Evolutionary conservation across 2,888 invertebrate species (phyloP).

Genomic region (Idaea straminata): DNA sequence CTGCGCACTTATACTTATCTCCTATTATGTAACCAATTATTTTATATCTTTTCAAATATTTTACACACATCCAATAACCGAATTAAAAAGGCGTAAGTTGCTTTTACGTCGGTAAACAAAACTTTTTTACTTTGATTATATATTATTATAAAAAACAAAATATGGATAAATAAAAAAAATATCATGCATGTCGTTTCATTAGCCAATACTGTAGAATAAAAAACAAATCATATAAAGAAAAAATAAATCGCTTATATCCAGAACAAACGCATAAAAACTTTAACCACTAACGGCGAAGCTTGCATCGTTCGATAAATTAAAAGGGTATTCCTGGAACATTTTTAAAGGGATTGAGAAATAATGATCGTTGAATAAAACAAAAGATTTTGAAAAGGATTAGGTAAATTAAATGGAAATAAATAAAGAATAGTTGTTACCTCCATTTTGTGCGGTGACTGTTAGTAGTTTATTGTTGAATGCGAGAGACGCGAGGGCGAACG

Average conservation of each 20-base stretch:
- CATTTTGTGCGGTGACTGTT: constrained; percentile 32
- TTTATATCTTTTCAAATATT: constrained; percentile 10
- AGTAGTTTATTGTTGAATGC: constrained; percentile 8
- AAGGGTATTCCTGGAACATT: background rate
- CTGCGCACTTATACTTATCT: constrained; percentile 43
- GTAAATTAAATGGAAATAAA: constrained; percentile 2
- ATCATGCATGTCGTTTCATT: background rate
- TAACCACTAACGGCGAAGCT: constrained; percentile 3
- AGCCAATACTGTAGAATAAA: background rate
- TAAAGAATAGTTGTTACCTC: constrained; percentile 38
- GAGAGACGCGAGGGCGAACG: constrained; percentile 12
- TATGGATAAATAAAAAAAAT: background rate
- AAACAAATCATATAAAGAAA: constrained; percentile 1
- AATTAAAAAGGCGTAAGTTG: constrained; percentile 4
- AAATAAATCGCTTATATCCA: background rate
- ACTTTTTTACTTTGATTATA: background rate
- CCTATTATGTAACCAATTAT: constrained; percentile 40
- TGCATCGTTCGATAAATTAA: constrained; percentile 4
- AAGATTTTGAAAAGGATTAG: background rate
- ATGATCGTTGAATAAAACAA: background rate
- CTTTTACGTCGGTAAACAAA: background rate
- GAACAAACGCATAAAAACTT: background rate
- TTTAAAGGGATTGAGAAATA: background rate
- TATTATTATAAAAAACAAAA: background rate
- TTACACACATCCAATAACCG: constrained; percentile 3